Evolutionary conservation across 2,797 vertebrate genomes (phyloP).

Genomic region (Rhyacichthys aspro): DNA sequence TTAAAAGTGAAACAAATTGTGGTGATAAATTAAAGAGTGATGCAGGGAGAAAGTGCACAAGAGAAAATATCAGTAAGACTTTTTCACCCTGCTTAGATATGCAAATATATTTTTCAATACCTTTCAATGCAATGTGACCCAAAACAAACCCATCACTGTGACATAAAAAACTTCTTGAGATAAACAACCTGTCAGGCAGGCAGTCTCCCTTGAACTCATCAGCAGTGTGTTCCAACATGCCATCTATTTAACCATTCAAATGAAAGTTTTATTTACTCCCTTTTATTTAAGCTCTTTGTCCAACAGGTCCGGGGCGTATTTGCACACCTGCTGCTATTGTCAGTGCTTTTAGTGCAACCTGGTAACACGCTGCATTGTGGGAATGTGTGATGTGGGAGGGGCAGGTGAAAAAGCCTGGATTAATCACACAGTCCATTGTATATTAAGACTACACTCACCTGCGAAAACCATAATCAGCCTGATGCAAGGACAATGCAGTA

Average conservation of each 20-base stretch:
- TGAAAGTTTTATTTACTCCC: conserved; percentile 72
- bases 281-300: conserved; percentile 77
- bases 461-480: conserved; percentile 39
- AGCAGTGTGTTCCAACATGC: conserved; percentile 40
- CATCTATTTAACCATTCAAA: conserved; percentile 73
- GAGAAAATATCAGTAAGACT: not conserved
- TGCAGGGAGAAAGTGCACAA: no score
- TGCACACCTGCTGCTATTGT: conserved; percentile 85
- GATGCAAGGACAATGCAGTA: conserved; percentile 30
- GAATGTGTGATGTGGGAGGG: conserved; percentile 62
- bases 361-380: conserved; percentile 78
- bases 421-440: conserved; percentile 59
- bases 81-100: not conserved
- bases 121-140: not conserved
- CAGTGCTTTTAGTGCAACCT: conserved; percentile 70
- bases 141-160: no score
- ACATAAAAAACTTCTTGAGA: no score
- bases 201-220: conserved; percentile 23
- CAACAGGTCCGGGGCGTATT: conserved; percentile 75
- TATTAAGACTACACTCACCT: conserved; percentile 57
- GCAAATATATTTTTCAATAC: no score
- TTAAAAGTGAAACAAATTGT: conserved; percentile 1
- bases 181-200: conserved; percentile 17
- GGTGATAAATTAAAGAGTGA: conserved; percentile 1
- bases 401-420: conserved; percentile 48